Percentiles rank a stretch among this genome's conserved stretches.
Conservation (phyloP, 1,140 invertebrate genomes). For the Oscheius sp. region DNA sequence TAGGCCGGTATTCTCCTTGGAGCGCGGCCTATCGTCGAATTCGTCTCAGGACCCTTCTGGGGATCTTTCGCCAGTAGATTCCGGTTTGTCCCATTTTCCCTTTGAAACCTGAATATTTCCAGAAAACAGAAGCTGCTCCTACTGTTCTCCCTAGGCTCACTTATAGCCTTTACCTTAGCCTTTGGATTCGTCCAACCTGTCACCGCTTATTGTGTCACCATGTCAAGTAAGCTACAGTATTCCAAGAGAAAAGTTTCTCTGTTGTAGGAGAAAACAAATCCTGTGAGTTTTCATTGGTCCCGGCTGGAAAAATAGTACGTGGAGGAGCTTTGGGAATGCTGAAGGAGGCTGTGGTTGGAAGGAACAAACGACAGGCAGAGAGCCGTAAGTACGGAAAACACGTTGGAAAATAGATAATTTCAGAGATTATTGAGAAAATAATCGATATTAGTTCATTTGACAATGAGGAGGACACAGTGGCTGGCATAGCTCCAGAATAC, state of each 20-base stretch:
- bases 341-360: slow-evolving; percentile 47
- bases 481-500: slow-evolving; percentile 54
- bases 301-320: slow-evolving; percentile 52
- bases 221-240: background rate
- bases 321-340: slow-evolving; percentile 54
- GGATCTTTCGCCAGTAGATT: background rate
- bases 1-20: slow-evolving; percentile 71
- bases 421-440: slow-evolving; percentile 53
- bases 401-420: background rate
- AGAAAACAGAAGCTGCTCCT: slow-evolving; percentile 72
- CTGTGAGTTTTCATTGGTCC: slow-evolving; percentile 48
- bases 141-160: slow-evolving; percentile 83
- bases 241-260: background rate
- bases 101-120: background rate
- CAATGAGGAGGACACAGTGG: slow-evolving; percentile 50
- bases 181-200: slow-evolving; percentile 90
- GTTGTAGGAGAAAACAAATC: slow-evolving; percentile 18
- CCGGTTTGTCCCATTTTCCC: slow-evolving; percentile 23
- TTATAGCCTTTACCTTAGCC: slow-evolving; percentile 93
- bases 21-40: slow-evolving; percentile 86
- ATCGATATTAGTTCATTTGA: slow-evolving; percentile 58
- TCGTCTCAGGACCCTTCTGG: background rate
- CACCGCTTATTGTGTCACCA: slow-evolving; percentile 75
- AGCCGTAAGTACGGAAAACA: slow-evolving; percentile 16
- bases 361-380: slow-evolving; percentile 42